phyloP scores from a whole-genome alignment of 2,113 vertebrate species.

The Laticauda colubrina region DNA sequence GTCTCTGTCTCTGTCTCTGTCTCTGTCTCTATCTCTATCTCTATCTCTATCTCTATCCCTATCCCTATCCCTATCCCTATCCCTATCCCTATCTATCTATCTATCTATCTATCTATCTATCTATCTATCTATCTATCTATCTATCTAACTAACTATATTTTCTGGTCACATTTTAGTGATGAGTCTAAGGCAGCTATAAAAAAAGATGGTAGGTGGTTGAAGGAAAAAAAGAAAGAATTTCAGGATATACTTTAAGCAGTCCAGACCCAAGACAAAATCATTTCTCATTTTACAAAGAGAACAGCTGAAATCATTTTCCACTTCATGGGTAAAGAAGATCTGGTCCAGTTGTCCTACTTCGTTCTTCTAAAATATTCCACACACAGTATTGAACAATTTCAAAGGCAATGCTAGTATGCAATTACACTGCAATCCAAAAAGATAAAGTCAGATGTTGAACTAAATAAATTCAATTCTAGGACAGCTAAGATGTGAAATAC shows the following conservation, averaged over 20 bases:
- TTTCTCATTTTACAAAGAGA: conserved; percentile 6
- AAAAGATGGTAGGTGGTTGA: neutral
- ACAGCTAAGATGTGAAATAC: neutral
- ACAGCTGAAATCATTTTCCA: conserved; percentile 11
- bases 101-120: too few species aligned
- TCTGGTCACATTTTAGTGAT: neutral
- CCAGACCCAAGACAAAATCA: neutral
- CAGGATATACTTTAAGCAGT: neutral
- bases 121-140: too few species aligned
- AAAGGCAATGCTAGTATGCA: conserved; percentile 38
- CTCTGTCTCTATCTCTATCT: too few species aligned
- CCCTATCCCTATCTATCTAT: too few species aligned
- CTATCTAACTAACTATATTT: too few species aligned
- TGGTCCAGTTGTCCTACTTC: conserved; percentile 37
- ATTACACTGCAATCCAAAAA: conserved; percentile 25
- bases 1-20: too few species aligned
- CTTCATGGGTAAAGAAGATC: conserved; percentile 10
- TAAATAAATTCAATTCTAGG: conserved; percentile 16
- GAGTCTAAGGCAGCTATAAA: neutral
- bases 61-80: too few species aligned
- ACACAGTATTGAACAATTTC: neutral
- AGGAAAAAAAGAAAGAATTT: neutral
- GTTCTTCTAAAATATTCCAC: conserved; percentile 23
- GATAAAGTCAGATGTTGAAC: conserved; percentile 5
- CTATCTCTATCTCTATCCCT: too few species aligned